A percentile compares a stretch with the other conserved stretches of the same genome.
These are phyloP conservation scores for Pyxicephalus adspersus DNA, from an alignment of 2,113 vertebrate species.

Conservation along the genomic window DNA sequence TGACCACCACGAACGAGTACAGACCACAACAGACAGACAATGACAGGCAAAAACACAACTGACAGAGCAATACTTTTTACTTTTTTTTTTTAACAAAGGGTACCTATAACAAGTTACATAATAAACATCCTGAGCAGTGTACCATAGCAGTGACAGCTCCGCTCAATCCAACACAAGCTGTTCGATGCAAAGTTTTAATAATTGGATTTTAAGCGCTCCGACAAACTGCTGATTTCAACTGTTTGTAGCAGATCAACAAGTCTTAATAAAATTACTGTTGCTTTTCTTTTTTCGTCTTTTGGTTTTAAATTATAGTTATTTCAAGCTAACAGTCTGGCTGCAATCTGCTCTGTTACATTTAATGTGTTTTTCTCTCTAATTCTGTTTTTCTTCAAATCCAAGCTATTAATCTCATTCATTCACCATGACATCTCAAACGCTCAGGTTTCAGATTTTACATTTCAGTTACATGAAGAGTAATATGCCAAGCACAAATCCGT, in stretches of 20 bases:
- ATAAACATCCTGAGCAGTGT: not conserved
- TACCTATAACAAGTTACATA: no score
- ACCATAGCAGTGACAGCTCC: not conserved
- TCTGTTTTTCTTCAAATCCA: conserved; percentile 17
- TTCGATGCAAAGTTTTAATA: no score
- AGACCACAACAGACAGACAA: no score
- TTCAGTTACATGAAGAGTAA: not conserved
- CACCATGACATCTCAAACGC: not conserved
- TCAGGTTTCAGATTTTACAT: not conserved
- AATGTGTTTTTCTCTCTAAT: not conserved
- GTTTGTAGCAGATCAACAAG: not conserved
- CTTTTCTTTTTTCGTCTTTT: not conserved
- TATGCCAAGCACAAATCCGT: not conserved
- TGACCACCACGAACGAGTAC: no score
- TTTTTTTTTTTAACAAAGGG: no score
- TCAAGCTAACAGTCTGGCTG: conserved; percentile 19
- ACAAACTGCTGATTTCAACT: no score
- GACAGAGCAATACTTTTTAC: no score
- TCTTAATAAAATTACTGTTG: not conserved
- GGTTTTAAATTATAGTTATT: conserved; percentile 9
- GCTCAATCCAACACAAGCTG: no score
- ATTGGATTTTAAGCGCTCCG: no score
- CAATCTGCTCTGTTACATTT: conserved; percentile 6
- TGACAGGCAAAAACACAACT: no score
- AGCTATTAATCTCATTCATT: not conserved